A percentile compares a stretch with the other conserved stretches of the same genome.
Conservation (phyloP, 2,888 invertebrate genomes). For the Thalpophila matura region DNA sequence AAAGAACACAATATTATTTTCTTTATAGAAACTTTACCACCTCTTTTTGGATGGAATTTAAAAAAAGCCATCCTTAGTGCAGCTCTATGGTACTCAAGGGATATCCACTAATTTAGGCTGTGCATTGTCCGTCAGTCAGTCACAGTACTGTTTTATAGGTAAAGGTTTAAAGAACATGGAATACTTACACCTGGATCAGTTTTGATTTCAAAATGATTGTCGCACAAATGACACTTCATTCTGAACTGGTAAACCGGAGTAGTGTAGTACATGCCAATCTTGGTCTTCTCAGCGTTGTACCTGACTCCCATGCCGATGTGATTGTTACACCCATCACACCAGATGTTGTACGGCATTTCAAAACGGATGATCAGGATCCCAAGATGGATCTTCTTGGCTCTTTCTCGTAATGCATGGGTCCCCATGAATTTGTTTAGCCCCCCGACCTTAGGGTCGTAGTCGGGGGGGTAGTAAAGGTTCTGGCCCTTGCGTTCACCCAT, state of each 20-base stretch:
- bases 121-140: too few relatives aligned
- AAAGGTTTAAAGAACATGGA: background rate
- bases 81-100: too few relatives aligned
- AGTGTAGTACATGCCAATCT: conserved; percentile 99
- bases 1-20: too few relatives aligned
- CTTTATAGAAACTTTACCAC: too few relatives aligned
- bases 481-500: conserved; percentile 99
- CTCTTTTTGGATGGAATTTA: too few relatives aligned
- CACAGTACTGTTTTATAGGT: too few relatives aligned
- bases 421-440: conserved; percentile 98
- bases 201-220: conserved; percentile 99
- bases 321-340: conserved; percentile 99
- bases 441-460: conserved; percentile 98
- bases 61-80: too few relatives aligned
- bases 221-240: conserved; percentile 99
- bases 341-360: conserved; percentile 99
- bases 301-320: conserved; percentile 99
- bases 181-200: conserved; percentile 98
- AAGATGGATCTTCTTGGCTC: conserved; percentile 98
- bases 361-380: conserved; percentile 99
- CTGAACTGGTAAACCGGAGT: conserved; percentile 99
- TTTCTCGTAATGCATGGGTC: conserved; percentile 98
- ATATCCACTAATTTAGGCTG: too few relatives aligned
- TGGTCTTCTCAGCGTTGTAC: conserved; percentile 98
- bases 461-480: conserved; percentile 99